Conservation (phyloP, 2,797 vertebrate genomes). For the Megalops cyprinoides region DNA sequence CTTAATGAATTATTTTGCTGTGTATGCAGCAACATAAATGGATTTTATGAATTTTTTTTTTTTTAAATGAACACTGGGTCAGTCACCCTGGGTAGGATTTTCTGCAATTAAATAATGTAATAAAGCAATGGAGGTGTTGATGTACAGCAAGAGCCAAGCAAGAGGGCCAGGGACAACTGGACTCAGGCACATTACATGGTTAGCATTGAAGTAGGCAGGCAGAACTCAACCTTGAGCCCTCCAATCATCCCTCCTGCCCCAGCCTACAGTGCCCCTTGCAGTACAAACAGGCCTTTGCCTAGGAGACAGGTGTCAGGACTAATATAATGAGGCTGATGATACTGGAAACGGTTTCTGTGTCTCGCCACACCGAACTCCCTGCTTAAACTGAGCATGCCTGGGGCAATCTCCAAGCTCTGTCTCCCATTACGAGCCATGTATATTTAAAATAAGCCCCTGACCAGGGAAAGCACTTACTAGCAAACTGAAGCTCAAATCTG, state of each 20-base stretch:
- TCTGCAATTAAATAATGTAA: background rate
- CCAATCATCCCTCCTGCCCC: slow-evolving; percentile 1
- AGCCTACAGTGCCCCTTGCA: background rate
- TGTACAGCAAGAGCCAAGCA: background rate
- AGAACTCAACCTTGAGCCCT: slow-evolving; percentile 46
- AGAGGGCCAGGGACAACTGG: background rate
- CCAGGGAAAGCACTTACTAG: background rate
- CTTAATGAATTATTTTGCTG: no score
- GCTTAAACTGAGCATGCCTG: background rate
- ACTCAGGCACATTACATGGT: background rate
- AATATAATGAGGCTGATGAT: background rate
- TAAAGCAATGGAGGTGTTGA: background rate
- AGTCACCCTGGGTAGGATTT: background rate
- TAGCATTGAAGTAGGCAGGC: background rate
- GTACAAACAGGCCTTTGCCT: background rate
- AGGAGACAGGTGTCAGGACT: background rate
- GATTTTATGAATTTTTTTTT: no score
- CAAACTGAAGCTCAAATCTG: background rate
- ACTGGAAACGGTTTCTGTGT: background rate
- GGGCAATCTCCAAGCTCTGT: background rate
- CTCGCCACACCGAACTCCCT: background rate
- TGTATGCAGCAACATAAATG: no score
- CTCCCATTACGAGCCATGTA: background rate
- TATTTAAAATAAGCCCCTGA: background rate
- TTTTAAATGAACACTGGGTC: no score